Evolutionary conservation across 2,888 invertebrate species (phyloP), one percentile per base, ranked within the genome.

Genomic region (Hypsopygia costalis): DNA sequence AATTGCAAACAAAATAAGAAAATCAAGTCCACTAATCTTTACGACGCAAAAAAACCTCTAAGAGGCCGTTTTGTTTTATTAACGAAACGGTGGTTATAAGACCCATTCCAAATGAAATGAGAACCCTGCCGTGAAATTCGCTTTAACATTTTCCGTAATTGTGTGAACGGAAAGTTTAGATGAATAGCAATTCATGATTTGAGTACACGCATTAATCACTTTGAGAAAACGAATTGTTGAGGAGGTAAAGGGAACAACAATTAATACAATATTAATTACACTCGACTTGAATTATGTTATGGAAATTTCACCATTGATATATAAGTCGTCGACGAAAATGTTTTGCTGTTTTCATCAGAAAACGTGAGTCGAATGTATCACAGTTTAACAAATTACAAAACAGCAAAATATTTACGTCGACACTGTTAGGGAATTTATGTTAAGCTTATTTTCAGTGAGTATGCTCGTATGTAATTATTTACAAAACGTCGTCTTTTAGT

Each of bases 91-190:
- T 11, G 33, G 28, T 33, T 34, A 28, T 12, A 38, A 38, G 31
- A 39, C 33, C 28, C 33, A 33, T 33, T 39, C 20, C 27, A 22
- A 11, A 22, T 8, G 7, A 33, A 42, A 46, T 40, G 33, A 42
- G 40, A 27, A 25, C 32, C 31, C 43, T 42, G 40, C 41, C 49
- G 46, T 42, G 41, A 44, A 49, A 44, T 48, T 47, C 36, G 31
- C 48, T 37, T 46, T 45, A 46, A 49, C 44, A 46, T 47, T 47
- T 51, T 48, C 34, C 47, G 46, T 47, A 48, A 51, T 49, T 41
- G 51, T 46, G 47, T 45, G 43, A 49, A 55, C 51, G 45, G 43
- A 49, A 55, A 50, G 47, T 46, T 51, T 46, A 39, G 50, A 49
- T 51, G 48, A 45, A 50, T 46, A 41, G 41, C 34, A 34, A 41